phyloP scores from a whole-genome alignment of 2,888 invertebrate species.

The Ecdyonurus torrentis region DNA sequence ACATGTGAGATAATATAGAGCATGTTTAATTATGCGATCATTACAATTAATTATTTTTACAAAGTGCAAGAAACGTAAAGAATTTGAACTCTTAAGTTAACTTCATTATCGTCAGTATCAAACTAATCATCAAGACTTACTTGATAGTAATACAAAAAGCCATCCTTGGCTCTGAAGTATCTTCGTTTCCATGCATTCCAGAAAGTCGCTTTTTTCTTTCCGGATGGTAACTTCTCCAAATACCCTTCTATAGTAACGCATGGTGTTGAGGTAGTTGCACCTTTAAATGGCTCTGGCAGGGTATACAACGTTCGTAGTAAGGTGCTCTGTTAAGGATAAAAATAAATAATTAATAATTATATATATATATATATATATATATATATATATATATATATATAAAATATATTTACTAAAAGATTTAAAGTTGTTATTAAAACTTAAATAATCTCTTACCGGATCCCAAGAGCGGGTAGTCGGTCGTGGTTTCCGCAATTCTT shows the following conservation, averaged over 20 bases:
- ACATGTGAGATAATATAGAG: too few relatives aligned
- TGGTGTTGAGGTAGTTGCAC: background rate
- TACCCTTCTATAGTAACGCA: constrained; percentile 32
- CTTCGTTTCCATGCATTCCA: constrained; percentile 38
- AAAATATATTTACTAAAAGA: background rate
- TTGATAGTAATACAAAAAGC: constrained; percentile 33
- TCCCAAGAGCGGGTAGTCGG: constrained; percentile 17
- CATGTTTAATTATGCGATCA: too few relatives aligned
- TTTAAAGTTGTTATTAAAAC: background rate
- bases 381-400: background rate
- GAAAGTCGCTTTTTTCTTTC: constrained; percentile 33
- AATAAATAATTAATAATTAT: background rate
- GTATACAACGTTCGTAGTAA: constrained; percentile 17
- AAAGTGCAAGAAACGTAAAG: too few relatives aligned
- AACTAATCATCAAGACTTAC: too few relatives aligned
- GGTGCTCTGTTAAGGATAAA: constrained; percentile 12
- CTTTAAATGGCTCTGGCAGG: constrained; percentile 13
- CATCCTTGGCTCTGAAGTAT: constrained; percentile 34
- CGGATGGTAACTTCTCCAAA: constrained; percentile 33
- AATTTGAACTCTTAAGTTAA: too few relatives aligned
- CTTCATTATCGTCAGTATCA: too few relatives aligned
- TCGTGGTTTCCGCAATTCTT: constrained; percentile 13
- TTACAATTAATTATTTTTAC: too few relatives aligned
- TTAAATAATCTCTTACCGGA: constrained; percentile 19
- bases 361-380: background rate